Evolutionary conservation across 2,797 vertebrate species (phyloP), one percentile per base, ranked within the genome.

Genomic region (Neosilurus mollespiculum): DNA sequence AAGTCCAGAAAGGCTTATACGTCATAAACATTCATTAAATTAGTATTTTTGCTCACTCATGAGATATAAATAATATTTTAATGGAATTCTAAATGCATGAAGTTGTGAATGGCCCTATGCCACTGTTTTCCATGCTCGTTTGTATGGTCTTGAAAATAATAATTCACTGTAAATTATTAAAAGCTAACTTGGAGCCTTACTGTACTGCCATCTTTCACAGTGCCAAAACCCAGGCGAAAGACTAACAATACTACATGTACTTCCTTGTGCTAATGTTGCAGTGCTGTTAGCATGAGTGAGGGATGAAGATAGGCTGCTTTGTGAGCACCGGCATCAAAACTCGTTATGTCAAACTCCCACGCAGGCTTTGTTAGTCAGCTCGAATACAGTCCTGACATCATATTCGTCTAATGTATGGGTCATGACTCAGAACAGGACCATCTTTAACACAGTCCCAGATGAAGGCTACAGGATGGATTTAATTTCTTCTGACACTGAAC

Each of bases 381-480:
- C 82, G 85, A 87, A 86, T 86, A 54, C 83, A 49, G 12, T 61
- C 78, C 62, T 82, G 81, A 86, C 86, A 89, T 89, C 81, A 84
- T 85, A 79, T 30, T 49, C 72, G 85, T 87, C 73, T 78, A 81
- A 81, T 83, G 76, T 49, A 86, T 24, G 70, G 85, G 84, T 85
- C 56, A 71, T 87, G 79, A 86, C 54, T 88, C 83, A 82, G 83
- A 81, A 49, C 65, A 34, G 56, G 24, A 37, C 70, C 14, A 59
- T 53, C 59, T 76, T 91, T 88, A 86, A 78, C 80, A 37, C 80
- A 80, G 65, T 80, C 75, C 58, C 69, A 70, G 87, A 86, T 72
- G 85, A 64, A 67, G 66, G 89, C 89, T 82, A 82, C 84, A 90
- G 85, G 87, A 86, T 86, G 70, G 84, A 37, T 84, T 84, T 75